Evolutionary conservation across 2,113 vertebrate genomes (phyloP).

Genomic region (Aythya baeri): DNA sequence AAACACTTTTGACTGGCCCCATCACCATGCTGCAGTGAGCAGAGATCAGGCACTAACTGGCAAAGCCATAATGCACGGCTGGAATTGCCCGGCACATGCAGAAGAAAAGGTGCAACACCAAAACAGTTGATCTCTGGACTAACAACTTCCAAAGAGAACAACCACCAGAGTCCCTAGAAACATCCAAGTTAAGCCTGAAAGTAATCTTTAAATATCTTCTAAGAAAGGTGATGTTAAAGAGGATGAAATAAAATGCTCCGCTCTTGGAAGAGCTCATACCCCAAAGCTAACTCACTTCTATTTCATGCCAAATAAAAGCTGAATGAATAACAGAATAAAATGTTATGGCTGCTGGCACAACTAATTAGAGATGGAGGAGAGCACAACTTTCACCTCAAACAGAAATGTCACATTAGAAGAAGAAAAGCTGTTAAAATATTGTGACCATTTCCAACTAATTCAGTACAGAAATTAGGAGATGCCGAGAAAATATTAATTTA

Average conservation of each 20-base stretch:
- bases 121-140: background rate
- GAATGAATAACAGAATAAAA: constrained; percentile 72
- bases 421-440: constrained; percentile 52
- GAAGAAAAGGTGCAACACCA: background rate
- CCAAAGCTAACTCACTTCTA: constrained; percentile 59
- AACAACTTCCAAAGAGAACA: background rate
- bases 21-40: background rate
- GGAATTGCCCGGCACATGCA: accelerated
- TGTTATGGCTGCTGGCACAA: constrained; percentile 64
- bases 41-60: background rate
- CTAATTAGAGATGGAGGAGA: constrained; percentile 68
- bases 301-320: constrained; percentile 70
- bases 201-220: constrained; percentile 34
- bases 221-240: constrained; percentile 59
- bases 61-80: background rate
- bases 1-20: background rate
- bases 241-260: constrained; percentile 60
- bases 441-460: background rate
- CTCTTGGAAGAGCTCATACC: constrained; percentile 37
- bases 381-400: constrained; percentile 64
- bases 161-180: background rate
- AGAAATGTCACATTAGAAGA: constrained; percentile 29
- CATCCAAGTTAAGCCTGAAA: background rate
- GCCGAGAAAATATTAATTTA: constrained; percentile 35
- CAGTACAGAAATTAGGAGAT: constrained; percentile 18